phyloP scores from a whole-genome alignment of 2,113 vertebrate genomes.

The Tapirus terrestris region DNA sequence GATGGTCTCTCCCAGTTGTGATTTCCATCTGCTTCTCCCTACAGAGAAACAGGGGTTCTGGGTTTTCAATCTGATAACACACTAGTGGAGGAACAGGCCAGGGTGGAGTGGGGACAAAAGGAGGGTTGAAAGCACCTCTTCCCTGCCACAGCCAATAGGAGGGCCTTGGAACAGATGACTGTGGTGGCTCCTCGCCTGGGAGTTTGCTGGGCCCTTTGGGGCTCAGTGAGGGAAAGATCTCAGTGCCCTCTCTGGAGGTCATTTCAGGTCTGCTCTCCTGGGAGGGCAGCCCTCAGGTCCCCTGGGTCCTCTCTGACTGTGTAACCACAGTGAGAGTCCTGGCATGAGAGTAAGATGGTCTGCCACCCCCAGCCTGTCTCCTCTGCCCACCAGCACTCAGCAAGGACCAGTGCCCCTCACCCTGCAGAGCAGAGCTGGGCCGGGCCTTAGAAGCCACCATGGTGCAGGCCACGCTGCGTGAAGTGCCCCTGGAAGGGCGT shows the following conservation, averaged over 20 bases:
- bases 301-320: not conserved
- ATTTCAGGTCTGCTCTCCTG: not conserved
- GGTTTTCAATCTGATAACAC: not conserved
- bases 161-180: not conserved
- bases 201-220: not conserved
- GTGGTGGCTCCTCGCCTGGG: not conserved
- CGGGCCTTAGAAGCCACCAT: not conserved
- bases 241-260: not conserved
- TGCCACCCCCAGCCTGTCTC: no score
- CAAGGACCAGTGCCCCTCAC: accelerated
- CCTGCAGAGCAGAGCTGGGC: not conserved
- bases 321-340: not conserved
- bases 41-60: not conserved
- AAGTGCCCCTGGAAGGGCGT: conserved; percentile 1
- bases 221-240: not conserved
- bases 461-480: not conserved
- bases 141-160: not conserved
- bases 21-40: not conserved
- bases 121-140: not conserved
- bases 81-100: not conserved
- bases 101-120: not conserved
- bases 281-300: not conserved
- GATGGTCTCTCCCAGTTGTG: not conserved
- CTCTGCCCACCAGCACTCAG: not conserved
- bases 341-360: not conserved